Conservation (phyloP, 2,797 vertebrate species). For the Pantherophis alleghaniensis region DNA sequence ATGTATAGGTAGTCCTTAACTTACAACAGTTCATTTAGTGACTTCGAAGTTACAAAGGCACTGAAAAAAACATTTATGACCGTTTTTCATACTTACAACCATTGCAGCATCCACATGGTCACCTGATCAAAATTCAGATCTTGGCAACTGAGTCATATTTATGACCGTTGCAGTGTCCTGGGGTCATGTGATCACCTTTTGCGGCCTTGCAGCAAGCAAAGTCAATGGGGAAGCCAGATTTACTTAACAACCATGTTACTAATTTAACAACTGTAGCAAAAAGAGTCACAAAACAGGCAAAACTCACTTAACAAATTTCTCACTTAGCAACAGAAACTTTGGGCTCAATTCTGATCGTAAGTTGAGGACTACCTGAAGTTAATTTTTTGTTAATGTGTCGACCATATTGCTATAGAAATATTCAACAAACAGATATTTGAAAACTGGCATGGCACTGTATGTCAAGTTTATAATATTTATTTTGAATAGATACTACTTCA, state of each 20-base stretch:
- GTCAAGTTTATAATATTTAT: neutral
- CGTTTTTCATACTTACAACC: neutral
- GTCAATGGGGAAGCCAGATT: neutral
- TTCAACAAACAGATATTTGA: neutral
- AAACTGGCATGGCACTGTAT: neutral
- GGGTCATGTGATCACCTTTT: too few relatives aligned
- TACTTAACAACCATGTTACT: neutral
- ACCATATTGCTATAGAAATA: neutral
- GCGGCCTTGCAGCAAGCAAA: too few relatives aligned
- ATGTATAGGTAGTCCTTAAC: too few relatives aligned
- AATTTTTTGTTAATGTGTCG: neutral
- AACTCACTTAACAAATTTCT: neutral
- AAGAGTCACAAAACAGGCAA: neutral
- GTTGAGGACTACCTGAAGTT: neutral
- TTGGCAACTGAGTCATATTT: neutral
- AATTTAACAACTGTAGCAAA: neutral
- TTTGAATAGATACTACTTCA: neutral
- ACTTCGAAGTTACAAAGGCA: too few relatives aligned
- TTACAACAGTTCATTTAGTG: too few relatives aligned
- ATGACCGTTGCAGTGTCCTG: too few relatives aligned
- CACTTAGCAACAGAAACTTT: neutral
- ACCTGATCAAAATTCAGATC: too few relatives aligned
- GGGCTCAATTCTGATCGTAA: neutral
- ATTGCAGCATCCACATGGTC: neutral
- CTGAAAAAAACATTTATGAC: too few relatives aligned